phyloP scores from a whole-genome alignment of 1,140 invertebrate genomes.

The Alviniconcha marisindica region DNA sequence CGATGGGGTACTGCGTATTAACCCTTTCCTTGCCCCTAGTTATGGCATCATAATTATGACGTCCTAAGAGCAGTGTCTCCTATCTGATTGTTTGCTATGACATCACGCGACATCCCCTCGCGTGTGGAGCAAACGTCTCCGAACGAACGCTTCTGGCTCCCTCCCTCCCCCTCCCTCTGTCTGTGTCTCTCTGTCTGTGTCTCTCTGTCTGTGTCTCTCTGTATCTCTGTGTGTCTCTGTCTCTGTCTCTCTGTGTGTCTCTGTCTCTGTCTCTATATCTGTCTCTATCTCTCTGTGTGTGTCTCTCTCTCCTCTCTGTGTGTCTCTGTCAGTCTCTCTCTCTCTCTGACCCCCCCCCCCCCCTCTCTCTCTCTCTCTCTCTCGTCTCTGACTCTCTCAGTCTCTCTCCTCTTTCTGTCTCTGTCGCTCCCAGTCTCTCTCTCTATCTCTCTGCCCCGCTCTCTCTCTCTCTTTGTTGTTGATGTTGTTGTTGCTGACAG shows the following conservation, averaged over 20 bases:
- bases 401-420: not conserved
- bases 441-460: not conserved
- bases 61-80: too few species aligned
- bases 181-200: not conserved
- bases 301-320: not conserved
- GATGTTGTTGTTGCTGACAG: too few species aligned
- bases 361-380: not conserved
- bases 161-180: slow-evolving; percentile 6
- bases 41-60: too few species aligned
- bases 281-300: not conserved
- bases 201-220: slow-evolving; percentile 10
- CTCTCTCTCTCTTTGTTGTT: too few species aligned
- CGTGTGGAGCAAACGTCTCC: too few species aligned
- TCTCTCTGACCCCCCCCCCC: not conserved
- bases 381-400: too few species aligned
- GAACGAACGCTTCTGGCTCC: too few species aligned
- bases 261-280: not conserved
- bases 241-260: not conserved
- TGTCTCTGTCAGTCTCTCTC: not conserved
- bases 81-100: too few species aligned
- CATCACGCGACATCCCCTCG: too few species aligned
- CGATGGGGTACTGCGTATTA: too few species aligned
- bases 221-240: not conserved
- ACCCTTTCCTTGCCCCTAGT: not conserved
- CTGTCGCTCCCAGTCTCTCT: not conserved